Conservation (phyloP, 2,888 invertebrate genomes). For the Cremastinae sp. region DNA sequence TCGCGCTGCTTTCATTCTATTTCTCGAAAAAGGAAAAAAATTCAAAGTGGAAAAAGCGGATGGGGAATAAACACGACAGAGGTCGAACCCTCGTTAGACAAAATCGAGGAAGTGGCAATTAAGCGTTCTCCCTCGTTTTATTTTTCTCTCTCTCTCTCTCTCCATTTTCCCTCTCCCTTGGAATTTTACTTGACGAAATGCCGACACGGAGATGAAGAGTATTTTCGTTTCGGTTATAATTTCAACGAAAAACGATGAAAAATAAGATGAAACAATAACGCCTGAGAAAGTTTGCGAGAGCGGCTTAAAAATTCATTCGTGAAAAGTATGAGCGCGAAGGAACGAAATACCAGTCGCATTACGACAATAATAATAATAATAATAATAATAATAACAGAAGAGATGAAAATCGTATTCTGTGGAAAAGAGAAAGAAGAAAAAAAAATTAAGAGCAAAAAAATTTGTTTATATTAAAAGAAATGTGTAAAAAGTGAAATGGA, state of each 20-base stretch:
- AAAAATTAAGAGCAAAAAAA: not conserved
- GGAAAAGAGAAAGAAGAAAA: not conserved
- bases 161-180: not conserved
- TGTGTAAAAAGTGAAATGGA: not conserved
- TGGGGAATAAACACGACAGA: conserved; percentile 18
- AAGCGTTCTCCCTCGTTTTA: not conserved
- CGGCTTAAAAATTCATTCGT: not conserved
- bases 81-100: conserved; percentile 27
- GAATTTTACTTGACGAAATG: too few species aligned
- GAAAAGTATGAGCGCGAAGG: not conserved
- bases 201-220: conserved; percentile 24
- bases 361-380: conserved; percentile 6
- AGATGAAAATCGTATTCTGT: not conserved
- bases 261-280: not conserved
- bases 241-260: not conserved
- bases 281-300: not conserved
- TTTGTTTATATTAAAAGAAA: not conserved
- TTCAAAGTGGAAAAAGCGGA: conserved; percentile 30
- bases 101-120: conserved; percentile 39
- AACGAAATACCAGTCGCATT: conserved; percentile 3
- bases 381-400: too few species aligned
- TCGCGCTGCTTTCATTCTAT: not conserved
- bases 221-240: conserved; percentile 9
- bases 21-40: not conserved
- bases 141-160: not conserved